Conservation (phyloP, 2,113 vertebrate genomes). For the Sardina pilchardus region DNA sequence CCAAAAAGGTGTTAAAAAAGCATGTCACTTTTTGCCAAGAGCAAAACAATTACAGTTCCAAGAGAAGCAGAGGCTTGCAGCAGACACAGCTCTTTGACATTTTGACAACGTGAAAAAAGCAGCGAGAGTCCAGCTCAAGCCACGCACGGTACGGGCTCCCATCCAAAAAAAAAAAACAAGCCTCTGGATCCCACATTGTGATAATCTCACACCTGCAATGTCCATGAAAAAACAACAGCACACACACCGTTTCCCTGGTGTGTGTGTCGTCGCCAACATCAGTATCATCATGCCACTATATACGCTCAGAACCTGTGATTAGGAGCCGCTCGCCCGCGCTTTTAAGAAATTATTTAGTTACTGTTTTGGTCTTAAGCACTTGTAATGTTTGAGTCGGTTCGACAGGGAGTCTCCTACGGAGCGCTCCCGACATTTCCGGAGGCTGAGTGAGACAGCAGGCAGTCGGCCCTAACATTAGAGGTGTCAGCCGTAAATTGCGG, state of each 20-base stretch:
- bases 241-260: background rate
- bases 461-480: slow-evolving; percentile 21
- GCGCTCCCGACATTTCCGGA: background rate
- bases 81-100: background rate
- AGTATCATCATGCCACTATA: background rate
- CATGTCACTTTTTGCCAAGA: slow-evolving; percentile 2
- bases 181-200: background rate
- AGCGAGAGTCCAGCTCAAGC: background rate
- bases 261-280: background rate
- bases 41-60: background rate
- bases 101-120: slow-evolving; percentile 5
- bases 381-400: background rate
- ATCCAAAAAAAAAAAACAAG: background rate
- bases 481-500: slow-evolving; percentile 30
- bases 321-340: background rate
- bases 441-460: slow-evolving; percentile 38
- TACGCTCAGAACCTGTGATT: background rate
- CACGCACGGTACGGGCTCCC: background rate
- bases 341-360: background rate
- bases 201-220: background rate
- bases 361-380: slow-evolving; percentile 10
- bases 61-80: background rate
- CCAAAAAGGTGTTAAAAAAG: background rate
- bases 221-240: background rate
- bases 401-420: background rate